A percentile compares a stretch with the other conserved stretches of the same genome.
These are phyloP conservation scores for Drosophila jambulina DNA, from an alignment of 1,140 invertebrate species.

Conservation along the genomic window DNA sequence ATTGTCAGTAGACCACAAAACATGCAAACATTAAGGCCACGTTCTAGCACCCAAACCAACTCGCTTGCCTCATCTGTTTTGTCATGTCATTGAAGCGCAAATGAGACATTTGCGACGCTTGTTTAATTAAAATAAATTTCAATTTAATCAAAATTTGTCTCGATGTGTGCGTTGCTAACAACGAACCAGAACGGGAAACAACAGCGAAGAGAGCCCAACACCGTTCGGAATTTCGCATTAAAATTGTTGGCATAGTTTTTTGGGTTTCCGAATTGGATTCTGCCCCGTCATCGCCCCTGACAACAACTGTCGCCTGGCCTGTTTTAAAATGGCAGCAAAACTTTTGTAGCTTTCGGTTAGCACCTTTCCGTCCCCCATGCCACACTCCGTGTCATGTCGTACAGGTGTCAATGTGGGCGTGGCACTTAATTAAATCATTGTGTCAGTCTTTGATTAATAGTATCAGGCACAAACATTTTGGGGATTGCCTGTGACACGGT, in stretches of 20 bases:
- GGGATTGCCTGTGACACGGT: conserved; percentile 16
- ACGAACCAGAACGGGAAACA: conserved; percentile 4
- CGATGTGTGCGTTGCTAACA: conserved; percentile 12
- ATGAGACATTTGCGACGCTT: conserved; percentile 82
- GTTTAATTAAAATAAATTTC: conserved; percentile 84
- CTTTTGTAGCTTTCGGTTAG: conserved; percentile 31
- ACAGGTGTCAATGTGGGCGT: conserved; percentile 67
- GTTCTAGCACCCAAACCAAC: conserved; percentile 17
- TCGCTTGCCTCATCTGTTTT: conserved; percentile 42
- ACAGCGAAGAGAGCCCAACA: conserved; percentile 11
- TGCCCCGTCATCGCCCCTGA: conserved; percentile 35
- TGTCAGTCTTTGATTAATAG: conserved; percentile 52
- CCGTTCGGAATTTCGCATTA: conserved; percentile 73
- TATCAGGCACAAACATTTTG: conserved; percentile 8
- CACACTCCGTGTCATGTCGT: conserved; percentile 24
- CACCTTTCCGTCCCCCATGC: conserved; percentile 5
- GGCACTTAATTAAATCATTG: conserved; percentile 67
- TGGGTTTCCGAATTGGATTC: conserved; percentile 21
- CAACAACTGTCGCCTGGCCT: conserved; percentile 44
- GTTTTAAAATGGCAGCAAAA: conserved; percentile 48
- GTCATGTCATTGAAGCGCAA: conserved; percentile 79
- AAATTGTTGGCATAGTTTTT: conserved; percentile 80
- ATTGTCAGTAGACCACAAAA: conserved; percentile 75
- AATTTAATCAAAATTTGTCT: conserved; percentile 79
- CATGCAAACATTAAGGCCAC: conserved; percentile 69